phyloP scores from a whole-genome alignment of 2,113 vertebrate genomes.

The Campylomormyrus tamandua region DNA sequence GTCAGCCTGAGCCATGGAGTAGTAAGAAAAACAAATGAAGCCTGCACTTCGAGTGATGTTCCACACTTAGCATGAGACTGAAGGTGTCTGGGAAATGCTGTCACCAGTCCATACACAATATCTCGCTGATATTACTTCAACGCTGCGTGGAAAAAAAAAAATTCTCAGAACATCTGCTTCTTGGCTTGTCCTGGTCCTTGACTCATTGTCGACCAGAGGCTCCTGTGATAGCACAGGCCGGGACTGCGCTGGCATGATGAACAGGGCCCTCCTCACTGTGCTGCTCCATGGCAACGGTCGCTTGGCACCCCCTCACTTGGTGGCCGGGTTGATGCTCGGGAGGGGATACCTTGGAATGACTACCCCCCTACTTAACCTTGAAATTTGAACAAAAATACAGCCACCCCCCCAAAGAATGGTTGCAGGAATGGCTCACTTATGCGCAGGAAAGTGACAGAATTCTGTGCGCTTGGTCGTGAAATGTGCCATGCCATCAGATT shows the following conservation, averaged over 20 bases:
- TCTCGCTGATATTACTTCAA: neutral
- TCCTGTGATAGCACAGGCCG: neutral
- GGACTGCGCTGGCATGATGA: neutral
- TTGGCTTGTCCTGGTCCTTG: neutral
- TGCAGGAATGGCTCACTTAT: neutral
- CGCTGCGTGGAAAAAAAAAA: neutral
- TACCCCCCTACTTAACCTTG: constrained; percentile 11
- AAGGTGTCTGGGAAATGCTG: neutral
- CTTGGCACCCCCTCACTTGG: neutral
- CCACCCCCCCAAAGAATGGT: neutral
- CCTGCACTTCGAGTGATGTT: neutral
- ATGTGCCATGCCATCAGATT: neutral
- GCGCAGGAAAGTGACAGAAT: neutral
- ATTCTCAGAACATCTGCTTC: neutral
- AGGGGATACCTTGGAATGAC: constrained; percentile 11
- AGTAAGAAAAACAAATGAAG: neutral
- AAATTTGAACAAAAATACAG: neutral
- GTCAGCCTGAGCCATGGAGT: neutral
- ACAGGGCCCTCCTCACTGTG: neutral
- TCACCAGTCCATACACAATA: neutral
- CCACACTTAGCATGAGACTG: neutral
- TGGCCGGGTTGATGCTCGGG: neutral
- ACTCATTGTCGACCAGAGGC: neutral
- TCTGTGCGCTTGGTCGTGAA: neutral
- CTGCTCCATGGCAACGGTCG: constrained; percentile 18